Conservation (phyloP, 2,113 vertebrate genomes). For the Macquaria ambigua region DNA sequence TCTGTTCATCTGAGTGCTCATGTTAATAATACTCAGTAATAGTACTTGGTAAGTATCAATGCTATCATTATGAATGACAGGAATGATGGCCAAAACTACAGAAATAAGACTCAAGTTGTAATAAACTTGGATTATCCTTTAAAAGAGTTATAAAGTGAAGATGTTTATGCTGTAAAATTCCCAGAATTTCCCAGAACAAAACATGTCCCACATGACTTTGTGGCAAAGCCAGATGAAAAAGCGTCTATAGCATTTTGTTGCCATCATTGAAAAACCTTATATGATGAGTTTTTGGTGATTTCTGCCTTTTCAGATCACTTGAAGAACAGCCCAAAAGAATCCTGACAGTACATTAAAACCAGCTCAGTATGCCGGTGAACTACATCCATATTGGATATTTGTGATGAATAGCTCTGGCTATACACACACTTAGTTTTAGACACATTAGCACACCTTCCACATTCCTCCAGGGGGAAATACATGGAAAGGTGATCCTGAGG, state of each 20-base stretch:
- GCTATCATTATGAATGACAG: neutral
- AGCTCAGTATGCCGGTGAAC: neutral
- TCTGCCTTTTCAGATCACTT: neutral
- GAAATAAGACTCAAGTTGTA: neutral
- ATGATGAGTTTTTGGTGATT: neutral
- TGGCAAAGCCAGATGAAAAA: neutral
- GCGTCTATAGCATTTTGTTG: neutral
- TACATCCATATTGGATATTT: too few relatives aligned
- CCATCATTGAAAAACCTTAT: neutral
- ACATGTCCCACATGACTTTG: neutral
- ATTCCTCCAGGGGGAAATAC: slow-evolving; percentile 19
- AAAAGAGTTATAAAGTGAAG: neutral
- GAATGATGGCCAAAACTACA: too few relatives aligned
- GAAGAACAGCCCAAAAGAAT: neutral
- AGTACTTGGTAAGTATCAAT: neutral
- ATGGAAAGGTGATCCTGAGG: slow-evolving; percentile 31
- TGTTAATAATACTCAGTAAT: neutral
- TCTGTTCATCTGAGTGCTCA: too few relatives aligned
- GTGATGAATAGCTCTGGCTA: neutral
- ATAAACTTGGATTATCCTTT: neutral
- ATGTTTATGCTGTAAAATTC: neutral
- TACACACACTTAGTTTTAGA: neutral
- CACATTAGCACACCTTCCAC: slow-evolving; percentile 17
- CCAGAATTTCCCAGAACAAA: neutral
- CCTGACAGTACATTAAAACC: neutral